These are phyloP conservation scores for Austrolebias charrua DNA, from an alignment of 2,797 vertebrate species.

Conservation along the genomic window DNA sequence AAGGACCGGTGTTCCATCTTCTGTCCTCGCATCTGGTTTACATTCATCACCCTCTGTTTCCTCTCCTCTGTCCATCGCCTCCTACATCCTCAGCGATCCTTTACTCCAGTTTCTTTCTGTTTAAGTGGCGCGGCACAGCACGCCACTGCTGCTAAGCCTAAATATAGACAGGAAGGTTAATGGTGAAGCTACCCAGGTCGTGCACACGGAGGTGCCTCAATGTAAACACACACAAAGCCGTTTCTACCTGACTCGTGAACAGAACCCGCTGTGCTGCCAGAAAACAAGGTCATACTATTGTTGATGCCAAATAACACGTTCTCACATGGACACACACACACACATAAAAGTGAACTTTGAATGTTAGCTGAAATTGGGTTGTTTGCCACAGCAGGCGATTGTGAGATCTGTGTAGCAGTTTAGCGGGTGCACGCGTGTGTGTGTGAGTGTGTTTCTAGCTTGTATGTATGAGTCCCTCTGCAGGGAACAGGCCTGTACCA, in stretches of 20 bases:
- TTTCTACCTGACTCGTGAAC: conserved; percentile 74
- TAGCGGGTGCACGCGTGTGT: conserved; percentile 31
- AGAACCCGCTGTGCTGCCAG: conserved; percentile 68
- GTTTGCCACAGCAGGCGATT: conserved; percentile 72
- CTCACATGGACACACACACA: conserved; percentile 19
- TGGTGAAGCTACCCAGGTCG: conserved; percentile 66
- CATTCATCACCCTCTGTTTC: conserved; percentile 24
- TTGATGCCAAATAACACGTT: conserved; percentile 52
- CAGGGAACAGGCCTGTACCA: conserved; percentile 75
- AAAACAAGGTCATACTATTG: conserved; percentile 79
- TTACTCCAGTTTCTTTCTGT: conserved; percentile 57
- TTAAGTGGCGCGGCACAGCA: conserved; percentile 63
- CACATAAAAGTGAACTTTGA: conserved; percentile 58
- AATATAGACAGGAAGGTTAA: conserved; percentile 82
- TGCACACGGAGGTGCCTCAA: conserved; percentile 45
- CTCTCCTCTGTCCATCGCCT: conserved; percentile 11
- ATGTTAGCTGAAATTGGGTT: conserved; percentile 66
- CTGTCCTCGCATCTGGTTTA: conserved; percentile 39
- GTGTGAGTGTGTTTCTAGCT: conserved; percentile 51
- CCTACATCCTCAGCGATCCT: conserved; percentile 33
- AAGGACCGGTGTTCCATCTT: conserved; percentile 48
- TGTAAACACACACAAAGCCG: conserved; percentile 49
- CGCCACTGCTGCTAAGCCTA: conserved; percentile 65
- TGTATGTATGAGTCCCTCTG: conserved; percentile 75
- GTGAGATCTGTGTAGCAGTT: conserved; percentile 65